Base-by-base conservation (phyloP, 1,140 invertebrate species). In the Oncopodura yosiiana region DNA sequence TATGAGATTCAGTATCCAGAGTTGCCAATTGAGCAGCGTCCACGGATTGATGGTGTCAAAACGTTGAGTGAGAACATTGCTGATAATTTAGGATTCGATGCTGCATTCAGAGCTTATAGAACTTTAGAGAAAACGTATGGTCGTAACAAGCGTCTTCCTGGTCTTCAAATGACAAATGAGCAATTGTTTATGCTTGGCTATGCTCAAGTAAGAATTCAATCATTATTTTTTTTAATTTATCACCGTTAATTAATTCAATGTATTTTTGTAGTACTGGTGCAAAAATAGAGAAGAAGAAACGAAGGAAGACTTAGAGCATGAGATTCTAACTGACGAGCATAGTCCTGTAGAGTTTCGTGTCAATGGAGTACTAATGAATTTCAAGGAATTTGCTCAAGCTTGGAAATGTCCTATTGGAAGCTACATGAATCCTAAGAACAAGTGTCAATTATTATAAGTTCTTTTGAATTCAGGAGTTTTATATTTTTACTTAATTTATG, bases 151-250 rank as follows among this genome's bases (percentile, higher is more conserved):
- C 62, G 30, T 43, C 62, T 81, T 6, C 78, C 77, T 2, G 78
- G 77, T 16, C 52, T 81, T 12, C 71, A 77, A 44, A 42, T 66
- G 34, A 74, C 70, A 12, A 68, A 71, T 14, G 67, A 77, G 37
- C 80, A 82, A 65, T 66, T 82, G 0, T 80, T 81, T 64, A 81
- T 75, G 68, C 64, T 78, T 9, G 67, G 69, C 36, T 76, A 70
- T 45, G 74, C 74, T 5, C 75, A 77, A 58, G 74, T 72, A 63
- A 69, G 67, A 60, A 50, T 14, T 8, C 23, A 9, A 52, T 46
- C 29, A 9, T 21, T 9, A 30, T n/a, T 6, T 36, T 49, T 14
- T 36, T 49, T 24, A 19, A 5, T 39, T 14, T 39, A 39, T n/a
- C 18, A 39, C 18, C 5, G 9, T 39, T 14, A 19, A 6, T 8